phyloP scores from a whole-genome alignment of 2,797 vertebrate species.

The Sebastes elongatus region DNA sequence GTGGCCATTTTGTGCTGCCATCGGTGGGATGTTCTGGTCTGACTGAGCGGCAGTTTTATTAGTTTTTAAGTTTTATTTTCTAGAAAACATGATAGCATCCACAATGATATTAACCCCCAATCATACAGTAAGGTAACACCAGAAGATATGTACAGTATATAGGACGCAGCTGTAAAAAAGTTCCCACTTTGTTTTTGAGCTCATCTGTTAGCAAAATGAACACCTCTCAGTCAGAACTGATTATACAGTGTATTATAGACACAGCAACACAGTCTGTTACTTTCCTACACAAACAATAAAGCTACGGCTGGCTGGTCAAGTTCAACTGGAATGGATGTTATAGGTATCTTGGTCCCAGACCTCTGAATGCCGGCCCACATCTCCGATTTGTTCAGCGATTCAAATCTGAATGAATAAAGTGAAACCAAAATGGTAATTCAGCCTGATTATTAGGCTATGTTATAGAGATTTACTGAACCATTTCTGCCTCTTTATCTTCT shows the following conservation, averaged over 20 bases:
- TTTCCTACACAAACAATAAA: slow-evolving; percentile 30
- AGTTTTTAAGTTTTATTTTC: neutral
- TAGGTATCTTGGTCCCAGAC: slow-evolving; percentile 7
- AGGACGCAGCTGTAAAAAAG: neutral
- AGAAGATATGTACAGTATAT: neutral
- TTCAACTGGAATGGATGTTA: slow-evolving; percentile 35
- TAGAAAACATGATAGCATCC: neutral
- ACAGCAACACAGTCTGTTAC: slow-evolving; percentile 10
- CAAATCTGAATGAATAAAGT: slow-evolving; percentile 23
- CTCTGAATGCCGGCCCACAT: slow-evolving; percentile 22
- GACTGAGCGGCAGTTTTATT: neutral
- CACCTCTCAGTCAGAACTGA: neutral
- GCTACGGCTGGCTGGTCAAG: slow-evolving; percentile 28
- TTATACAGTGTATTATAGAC: neutral
- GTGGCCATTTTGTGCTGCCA: neutral
- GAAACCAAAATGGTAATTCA: slow-evolving; percentile 43
- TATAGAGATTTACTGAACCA: slow-evolving; percentile 46
- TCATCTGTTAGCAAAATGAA: neutral
- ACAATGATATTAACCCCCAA: neutral
- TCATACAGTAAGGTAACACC: neutral
- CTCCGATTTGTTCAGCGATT: slow-evolving; percentile 36
- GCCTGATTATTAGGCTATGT: slow-evolving; percentile 39
- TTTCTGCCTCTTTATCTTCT: slow-evolving; percentile 23
- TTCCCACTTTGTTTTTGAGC: neutral
- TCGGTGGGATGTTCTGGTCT: neutral